Base-by-base conservation (phyloP, 1,140 invertebrate species). In the Aphelinus atriplicis region DNA sequence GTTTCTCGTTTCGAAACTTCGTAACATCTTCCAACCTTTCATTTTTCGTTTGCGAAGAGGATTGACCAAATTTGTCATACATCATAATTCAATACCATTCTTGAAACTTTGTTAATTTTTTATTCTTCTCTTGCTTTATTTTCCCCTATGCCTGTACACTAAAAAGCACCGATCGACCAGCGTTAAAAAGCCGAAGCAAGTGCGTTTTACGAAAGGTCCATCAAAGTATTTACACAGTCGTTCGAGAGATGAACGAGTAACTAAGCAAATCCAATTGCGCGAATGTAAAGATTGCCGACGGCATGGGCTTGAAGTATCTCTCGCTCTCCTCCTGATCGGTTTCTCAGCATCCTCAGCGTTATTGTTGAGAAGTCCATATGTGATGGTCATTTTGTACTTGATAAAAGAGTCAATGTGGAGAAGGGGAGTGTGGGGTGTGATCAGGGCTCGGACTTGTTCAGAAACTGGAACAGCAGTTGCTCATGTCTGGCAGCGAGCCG, bases 401-500 rank as follows among this genome's bases (percentile, higher is more conserved):
- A 58, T 64, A 6, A 7, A 56, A 71, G 60, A 55, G 45, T 63
- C 10, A 63, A 1, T 4, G 61, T 58, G n/a, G 26, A n/a, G 10
- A 42, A 6, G 51, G 4, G 4, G 51, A 4, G 51, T 9, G 51
- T 55, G 5, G 51, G 51, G 58, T 50, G 42, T n/a, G 26, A 72
- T 57, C 53, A 63, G 62, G 83, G 79, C 81, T 81, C 79, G 66
- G 83, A 83, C 79, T 85, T 84, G 51, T 9, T 83, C 72, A 86
- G 81, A 80, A 85, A 84, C 73, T 81, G 82, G 76, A 86, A 71
- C 73, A 86, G 79, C 78, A 85, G 80, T 70, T 77, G 79, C 78
- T 85, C 81, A 51, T 85, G 84, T 70, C 78, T 84, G 10, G 80
- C 81, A 5, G 81, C 77, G 53, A 87, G 79, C 57, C 83, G 82